Evolutionary conservation across 2,113 vertebrate species (phyloP), one percentile per base, ranked within the genome.

Genomic region (Halcyon malimbica): DNA sequence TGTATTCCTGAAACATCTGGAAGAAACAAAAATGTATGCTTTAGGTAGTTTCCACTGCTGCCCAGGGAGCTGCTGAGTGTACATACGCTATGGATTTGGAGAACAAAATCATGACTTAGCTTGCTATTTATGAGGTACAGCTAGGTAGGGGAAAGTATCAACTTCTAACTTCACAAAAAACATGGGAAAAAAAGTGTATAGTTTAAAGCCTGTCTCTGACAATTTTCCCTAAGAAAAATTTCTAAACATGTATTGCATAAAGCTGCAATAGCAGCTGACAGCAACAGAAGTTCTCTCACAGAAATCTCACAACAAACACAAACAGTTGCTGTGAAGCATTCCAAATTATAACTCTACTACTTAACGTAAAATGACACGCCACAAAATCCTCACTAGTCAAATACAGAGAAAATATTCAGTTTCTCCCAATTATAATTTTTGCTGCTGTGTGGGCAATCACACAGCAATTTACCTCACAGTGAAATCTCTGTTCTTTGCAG

Each of bases 401-500:
- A 51, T 24, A 70, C n/a, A 83, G 53, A 76, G 80, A 90, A 95
- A 95, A 95, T 86, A 88, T 60, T 95, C 76, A 28, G 24, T 82
- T 94, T 92, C 53, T 92, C 25, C 75, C 76, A 94, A 68, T 88
- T 89, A 67, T 24, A 88, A 82, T 76, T 94, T 96, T 94, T 95
- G 93, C 85, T 85, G 89, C 76, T n/a, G 7, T 87, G 77, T 69
- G 46, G 63, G 73, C 78, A 94, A 84, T 95, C 83, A 83, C 69
- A 92, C 15, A 71, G 74, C 65, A 92, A 89, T 89, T 84, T 87
- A 84, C 48, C 51, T 80, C 65, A 97, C 89, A 97, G 89, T 81
- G 78, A 89, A 96, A 87, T 79, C 89, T 92, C 94, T 97, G 97
- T 97, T 96, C 95, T 81, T 90, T 95, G 80, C 91, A 97, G 96